phyloP scores from a whole-genome alignment of 2,797 vertebrate genomes.

The Holocentrus rufus region DNA sequence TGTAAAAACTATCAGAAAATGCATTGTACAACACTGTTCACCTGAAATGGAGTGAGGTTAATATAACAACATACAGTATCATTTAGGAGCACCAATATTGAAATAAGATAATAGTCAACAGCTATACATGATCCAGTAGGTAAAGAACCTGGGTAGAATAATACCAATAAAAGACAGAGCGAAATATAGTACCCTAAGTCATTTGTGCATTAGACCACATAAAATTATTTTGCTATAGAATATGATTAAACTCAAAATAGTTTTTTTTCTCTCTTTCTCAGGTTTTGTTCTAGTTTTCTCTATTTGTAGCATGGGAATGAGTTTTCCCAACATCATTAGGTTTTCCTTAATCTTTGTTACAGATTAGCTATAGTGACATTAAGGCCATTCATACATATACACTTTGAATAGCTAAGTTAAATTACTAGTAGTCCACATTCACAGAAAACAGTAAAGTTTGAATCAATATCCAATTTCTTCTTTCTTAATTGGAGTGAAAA shows the following conservation, averaged over 20 bases:
- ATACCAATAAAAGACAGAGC: constrained; percentile 11
- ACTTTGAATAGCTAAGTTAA: constrained; percentile 53
- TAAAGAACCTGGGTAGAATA: constrained; percentile 22
- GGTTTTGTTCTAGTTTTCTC: not conserved
- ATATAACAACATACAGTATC: constrained; percentile 61
- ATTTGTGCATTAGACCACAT: constrained; percentile 12
- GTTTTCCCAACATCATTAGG: constrained; percentile 16
- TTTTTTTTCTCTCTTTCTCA: not conserved
- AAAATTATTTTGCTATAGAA: constrained; percentile 14
- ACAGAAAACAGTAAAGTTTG: constrained; percentile 52
- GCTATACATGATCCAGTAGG: constrained; percentile 28
- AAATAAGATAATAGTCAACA: constrained; percentile 33
- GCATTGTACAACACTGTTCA: constrained; percentile 57
- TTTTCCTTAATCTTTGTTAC: constrained; percentile 26
- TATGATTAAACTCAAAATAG: constrained; percentile 20
- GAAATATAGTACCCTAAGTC: constrained; percentile 10
- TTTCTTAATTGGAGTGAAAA: constrained; percentile 52
- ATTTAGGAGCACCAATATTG: constrained; percentile 62
- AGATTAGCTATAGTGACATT: constrained; percentile 30
- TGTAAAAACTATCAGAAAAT: constrained; percentile 49
- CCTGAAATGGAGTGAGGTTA: constrained; percentile 66
- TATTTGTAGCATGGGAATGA: not conserved
- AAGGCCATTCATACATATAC: constrained; percentile 34
- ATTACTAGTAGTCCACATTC: constrained; percentile 66
- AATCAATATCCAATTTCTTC: constrained; percentile 46